phyloP scores from a whole-genome alignment of 2,888 invertebrate species.

The Drepanosiphum platanoidis region DNA sequence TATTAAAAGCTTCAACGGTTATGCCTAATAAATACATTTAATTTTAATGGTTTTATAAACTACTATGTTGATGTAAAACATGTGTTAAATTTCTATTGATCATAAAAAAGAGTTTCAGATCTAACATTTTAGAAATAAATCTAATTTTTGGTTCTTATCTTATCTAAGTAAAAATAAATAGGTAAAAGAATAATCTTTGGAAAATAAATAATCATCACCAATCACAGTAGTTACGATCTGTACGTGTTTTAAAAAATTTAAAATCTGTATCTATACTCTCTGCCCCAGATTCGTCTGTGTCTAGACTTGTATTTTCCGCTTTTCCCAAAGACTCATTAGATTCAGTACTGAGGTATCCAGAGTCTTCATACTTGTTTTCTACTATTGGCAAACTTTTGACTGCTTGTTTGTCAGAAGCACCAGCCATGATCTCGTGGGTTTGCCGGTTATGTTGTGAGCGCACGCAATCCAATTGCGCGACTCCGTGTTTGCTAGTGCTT shows the following conservation, averaged over 20 bases:
- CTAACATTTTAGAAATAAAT: not conserved
- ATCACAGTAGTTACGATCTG: slow-evolving; percentile 47
- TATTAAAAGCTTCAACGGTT: no score
- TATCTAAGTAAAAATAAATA: not conserved
- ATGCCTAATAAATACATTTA: no score
- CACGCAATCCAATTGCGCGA: not conserved
- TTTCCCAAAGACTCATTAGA: slow-evolving; percentile 84
- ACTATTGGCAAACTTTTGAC: slow-evolving; percentile 54
- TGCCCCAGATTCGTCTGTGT: slow-evolving; percentile 75
- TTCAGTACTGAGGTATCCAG: slow-evolving; percentile 85
- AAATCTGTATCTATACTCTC: slow-evolving; percentile 87
- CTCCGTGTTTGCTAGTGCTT: slow-evolving; percentile 69
- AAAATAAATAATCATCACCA: slow-evolving; percentile 40
- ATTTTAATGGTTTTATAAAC: no score
- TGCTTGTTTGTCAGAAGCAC: slow-evolving; percentile 53
- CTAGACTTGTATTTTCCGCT: slow-evolving; percentile 38
- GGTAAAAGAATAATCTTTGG: not conserved
- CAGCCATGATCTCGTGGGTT: slow-evolving; percentile 30
- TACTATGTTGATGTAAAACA: not conserved
- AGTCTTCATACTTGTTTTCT: slow-evolving; percentile 74
- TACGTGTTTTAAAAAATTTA: slow-evolving; percentile 61
- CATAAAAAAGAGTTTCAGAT: not conserved
- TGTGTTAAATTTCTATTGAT: not conserved
- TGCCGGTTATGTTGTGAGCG: slow-evolving; percentile 33
- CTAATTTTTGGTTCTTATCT: slow-evolving; percentile 25